Conservation (phyloP, 2,888 invertebrate species). For the Cephalotes varians region DNA sequence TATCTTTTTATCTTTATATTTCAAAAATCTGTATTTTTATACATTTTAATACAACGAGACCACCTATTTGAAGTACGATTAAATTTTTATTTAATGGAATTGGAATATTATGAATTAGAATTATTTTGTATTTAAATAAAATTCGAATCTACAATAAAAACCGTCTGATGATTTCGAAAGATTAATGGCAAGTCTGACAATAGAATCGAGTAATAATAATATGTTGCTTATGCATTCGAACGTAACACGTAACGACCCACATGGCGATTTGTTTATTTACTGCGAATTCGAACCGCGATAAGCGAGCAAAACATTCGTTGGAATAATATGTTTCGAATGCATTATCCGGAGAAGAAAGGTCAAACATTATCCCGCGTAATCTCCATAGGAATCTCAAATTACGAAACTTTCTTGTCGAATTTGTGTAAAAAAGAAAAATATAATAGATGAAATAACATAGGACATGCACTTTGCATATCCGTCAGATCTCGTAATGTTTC, state of each 20-base stretch:
- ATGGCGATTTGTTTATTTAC: background rate
- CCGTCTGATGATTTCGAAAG: background rate
- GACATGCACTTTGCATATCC: background rate
- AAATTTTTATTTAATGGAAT: background rate
- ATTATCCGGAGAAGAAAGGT: background rate
- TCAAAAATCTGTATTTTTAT: background rate
- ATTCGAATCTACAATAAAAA: background rate
- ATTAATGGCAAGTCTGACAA: background rate
- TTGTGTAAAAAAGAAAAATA: background rate
- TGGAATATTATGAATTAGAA: background rate
- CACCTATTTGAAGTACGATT: background rate
- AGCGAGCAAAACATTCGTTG: slow-evolving; percentile 14
- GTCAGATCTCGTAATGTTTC: background rate
- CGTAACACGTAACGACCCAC: background rate
- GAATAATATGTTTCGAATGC: background rate
- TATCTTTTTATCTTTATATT: background rate
- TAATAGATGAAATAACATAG: background rate
- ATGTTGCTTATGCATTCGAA: background rate
- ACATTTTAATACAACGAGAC: background rate
- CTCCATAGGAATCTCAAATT: background rate
- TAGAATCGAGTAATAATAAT: background rate
- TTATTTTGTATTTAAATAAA: background rate
- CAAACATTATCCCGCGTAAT: background rate
- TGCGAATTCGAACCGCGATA: slow-evolving; percentile 21
- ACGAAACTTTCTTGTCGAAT: background rate